These are phyloP conservation scores for Lydus trimaculatus DNA, from an alignment of 2,888 invertebrate species.

Conservation along the genomic window DNA sequence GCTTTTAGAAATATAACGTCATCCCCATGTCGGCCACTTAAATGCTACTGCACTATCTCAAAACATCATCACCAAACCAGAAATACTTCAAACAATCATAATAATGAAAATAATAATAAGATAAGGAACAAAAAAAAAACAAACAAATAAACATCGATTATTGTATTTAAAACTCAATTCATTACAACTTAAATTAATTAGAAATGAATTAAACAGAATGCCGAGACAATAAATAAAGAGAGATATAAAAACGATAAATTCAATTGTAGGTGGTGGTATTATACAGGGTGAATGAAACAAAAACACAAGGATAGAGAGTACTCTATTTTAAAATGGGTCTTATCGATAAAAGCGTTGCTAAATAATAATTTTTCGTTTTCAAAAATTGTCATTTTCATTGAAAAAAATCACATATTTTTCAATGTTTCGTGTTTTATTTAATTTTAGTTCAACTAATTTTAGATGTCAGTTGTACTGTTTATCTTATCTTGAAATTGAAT, in stretches of 20 bases:
- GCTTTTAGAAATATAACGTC: constrained; percentile 27
- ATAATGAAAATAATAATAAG: not conserved
- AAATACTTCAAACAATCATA: not conserved
- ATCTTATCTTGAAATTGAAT: no score
- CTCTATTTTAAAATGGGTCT: no score
- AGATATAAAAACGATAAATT: not conserved
- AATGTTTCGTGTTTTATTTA: no score
- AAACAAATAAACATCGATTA: not conserved
- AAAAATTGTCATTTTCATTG: no score
- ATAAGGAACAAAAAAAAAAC: not conserved
- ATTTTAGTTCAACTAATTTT: no score
- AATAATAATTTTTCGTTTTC: no score
- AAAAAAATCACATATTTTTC: no score
- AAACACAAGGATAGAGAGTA: no score
- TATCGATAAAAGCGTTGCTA: no score
- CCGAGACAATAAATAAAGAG: not conserved
- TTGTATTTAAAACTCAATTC: not conserved
- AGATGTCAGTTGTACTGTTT: no score
- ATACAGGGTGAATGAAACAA: no score
- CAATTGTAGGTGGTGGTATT: constrained; percentile 21
- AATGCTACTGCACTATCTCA: not conserved
- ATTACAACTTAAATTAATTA: not conserved
- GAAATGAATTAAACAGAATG: no score
- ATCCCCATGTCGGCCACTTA: constrained; percentile 44
- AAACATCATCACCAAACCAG: not conserved